Conservation (phyloP, 2,888 invertebrate genomes). For the Papilio gigon region DNA sequence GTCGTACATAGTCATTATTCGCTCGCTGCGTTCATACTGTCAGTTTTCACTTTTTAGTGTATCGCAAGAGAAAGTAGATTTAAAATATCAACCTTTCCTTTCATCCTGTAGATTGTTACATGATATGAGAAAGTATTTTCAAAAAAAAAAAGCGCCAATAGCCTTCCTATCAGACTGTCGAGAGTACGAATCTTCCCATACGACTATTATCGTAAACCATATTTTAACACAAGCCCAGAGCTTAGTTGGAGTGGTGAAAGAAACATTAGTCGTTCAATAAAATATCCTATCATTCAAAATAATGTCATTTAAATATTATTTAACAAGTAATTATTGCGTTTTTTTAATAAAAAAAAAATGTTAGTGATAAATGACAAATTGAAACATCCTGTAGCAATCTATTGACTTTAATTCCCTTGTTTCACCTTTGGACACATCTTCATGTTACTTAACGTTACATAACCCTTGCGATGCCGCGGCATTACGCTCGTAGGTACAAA, state of each 20-base stretch:
- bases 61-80: constrained; percentile 75
- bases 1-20: constrained; percentile 64
- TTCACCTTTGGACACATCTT: constrained; percentile 39
- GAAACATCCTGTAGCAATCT: constrained; percentile 13
- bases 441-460: constrained; percentile 37
- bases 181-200: too few species aligned
- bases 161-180: too few species aligned
- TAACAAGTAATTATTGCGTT: too few species aligned
- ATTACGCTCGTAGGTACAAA: constrained; percentile 33
- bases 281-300: too few species aligned
- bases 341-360: too few species aligned
- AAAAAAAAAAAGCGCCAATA: too few species aligned
- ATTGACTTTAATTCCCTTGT: constrained; percentile 35
- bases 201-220: too few species aligned
- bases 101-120: constrained; percentile 53
- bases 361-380: too few species aligned
- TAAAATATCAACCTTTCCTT: constrained; percentile 73
- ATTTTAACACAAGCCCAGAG: too few species aligned
- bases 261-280: too few species aligned
- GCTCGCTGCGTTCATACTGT: constrained; percentile 58
- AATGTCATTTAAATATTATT: too few species aligned
- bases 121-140: background rate
- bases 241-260: too few species aligned
- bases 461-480: constrained; percentile 17
- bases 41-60: constrained; percentile 81